These are phyloP conservation scores for Meteorus cinctellus DNA, from an alignment of 2,888 invertebrate genomes.

Conservation along the genomic window DNA sequence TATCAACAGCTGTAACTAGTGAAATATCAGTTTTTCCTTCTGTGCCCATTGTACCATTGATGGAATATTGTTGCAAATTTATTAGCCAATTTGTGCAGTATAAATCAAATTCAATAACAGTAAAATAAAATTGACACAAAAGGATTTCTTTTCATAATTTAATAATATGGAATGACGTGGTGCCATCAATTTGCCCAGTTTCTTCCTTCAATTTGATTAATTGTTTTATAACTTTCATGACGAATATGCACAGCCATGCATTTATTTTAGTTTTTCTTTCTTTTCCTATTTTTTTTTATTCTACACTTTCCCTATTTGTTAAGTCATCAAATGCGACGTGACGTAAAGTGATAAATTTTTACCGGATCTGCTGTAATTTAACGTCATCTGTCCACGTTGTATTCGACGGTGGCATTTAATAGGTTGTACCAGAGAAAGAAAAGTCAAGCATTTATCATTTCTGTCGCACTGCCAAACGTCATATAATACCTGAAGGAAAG, in stretches of 20 bases:
- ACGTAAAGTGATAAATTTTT: conserved; percentile 28
- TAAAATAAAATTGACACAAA: neutral
- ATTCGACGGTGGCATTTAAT: conserved; percentile 34
- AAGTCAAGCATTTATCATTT: conserved; percentile 34
- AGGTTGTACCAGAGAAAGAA: conserved; percentile 19
- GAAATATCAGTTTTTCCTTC: neutral
- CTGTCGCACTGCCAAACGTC: neutral
- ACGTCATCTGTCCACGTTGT: conserved; percentile 36
- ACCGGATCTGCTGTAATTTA: conserved; percentile 29
- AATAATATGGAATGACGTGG: neutral
- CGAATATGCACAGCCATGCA: neutral
- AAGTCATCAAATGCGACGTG: conserved; percentile 27
- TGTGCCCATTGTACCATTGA: neutral
- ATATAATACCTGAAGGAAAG: neutral
- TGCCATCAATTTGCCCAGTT: conserved; percentile 25
- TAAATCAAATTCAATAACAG: neutral
- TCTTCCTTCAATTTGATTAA: conserved; percentile 20
- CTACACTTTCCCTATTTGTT: neutral
- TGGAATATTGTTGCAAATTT: conserved; percentile 1
- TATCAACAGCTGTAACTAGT: conserved; percentile 4
- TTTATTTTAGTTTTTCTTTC: neutral
- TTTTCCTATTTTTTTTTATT: neutral
- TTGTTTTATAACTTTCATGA: conserved; percentile 3
- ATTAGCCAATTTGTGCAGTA: neutral
- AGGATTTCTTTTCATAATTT: neutral